Conservation (phyloP, 1,140 invertebrate species). For the Eriosoma lanigerum region DNA sequence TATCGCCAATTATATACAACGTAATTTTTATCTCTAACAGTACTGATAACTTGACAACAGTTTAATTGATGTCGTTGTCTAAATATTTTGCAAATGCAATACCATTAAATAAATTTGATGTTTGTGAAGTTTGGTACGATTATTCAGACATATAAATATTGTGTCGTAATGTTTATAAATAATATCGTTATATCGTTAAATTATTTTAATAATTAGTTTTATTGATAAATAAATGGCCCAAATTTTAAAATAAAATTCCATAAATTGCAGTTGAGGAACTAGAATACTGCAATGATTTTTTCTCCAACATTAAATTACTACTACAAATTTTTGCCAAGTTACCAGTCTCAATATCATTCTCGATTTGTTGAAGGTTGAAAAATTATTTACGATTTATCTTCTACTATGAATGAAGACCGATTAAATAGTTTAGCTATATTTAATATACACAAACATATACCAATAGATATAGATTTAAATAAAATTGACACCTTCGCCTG, state of each 20-base stretch:
- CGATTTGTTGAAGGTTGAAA: conserved; percentile 53
- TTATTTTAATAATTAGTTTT: conserved; percentile 8
- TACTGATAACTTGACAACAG: too few species aligned
- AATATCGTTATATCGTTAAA: too few species aligned
- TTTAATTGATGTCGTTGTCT: too few species aligned
- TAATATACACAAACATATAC: background rate
- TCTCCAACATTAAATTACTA: conserved; percentile 51
- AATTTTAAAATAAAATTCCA: conserved; percentile 12
- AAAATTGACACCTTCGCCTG: background rate
- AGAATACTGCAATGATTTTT: conserved; percentile 27
- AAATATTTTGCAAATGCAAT: too few species aligned
- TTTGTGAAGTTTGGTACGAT: too few species aligned
- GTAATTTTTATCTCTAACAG: too few species aligned
- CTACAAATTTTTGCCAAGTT: conserved; percentile 52
- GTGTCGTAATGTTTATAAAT: too few species aligned
- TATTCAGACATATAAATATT: too few species aligned
- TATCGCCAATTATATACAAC: too few species aligned
- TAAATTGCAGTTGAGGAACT: conserved; percentile 1
- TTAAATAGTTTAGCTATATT: background rate
- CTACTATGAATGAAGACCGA: conserved; percentile 36
- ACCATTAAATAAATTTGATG: too few species aligned
- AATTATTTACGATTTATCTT: conserved; percentile 53
- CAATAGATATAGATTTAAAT: background rate
- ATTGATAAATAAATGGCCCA: background rate
- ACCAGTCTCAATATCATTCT: conserved; percentile 53